Evolutionary conservation across 2,113 vertebrate genomes (phyloP), one percentile per base, ranked within the genome.

Genomic region (Regulus satrapa): DNA sequence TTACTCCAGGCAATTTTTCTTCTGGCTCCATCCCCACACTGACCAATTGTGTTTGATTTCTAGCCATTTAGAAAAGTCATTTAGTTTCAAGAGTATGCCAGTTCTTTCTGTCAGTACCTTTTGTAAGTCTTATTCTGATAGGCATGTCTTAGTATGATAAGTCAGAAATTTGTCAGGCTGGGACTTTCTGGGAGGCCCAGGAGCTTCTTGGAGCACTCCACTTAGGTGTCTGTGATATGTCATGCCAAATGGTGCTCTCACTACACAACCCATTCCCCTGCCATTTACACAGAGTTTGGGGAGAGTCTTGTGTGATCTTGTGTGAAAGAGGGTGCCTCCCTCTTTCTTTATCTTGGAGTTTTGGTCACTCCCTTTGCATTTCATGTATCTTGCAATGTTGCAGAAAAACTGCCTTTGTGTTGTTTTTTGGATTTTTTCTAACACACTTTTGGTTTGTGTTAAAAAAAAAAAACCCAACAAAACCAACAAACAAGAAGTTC

Each of bases 191-290:
- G 10, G 36, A 79, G n/a, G 13, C 49, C 64, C 11, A 71, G 52
- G 29, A 89, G 28, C n/a, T 28, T 55, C 36, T 43, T 81, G 67
- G 21, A 72, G 48, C 36, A 11, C 34, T 82, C 25, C 31, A 55
- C 7, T 54, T 52, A 5, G 14, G 24, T 38, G 8, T 61, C 36
- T 32, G 48, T n/a, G 48, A 17, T 9, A 2, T 31, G 23, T 51
- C 31, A 7, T 12, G 18, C 23, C 66, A 24, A 3, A 1, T 10
- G 31, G 6, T 74, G 26, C 18, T 1, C 21, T 52, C 2, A 0
- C 32, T 12, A 7, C 41, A 26, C 31, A 51, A 10, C 29, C 7
- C 46, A 61, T 36, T 43, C 25, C 28, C 46, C 43, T 21, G 18
- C 38, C 46, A 29, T 31, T 59, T 62, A 24, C 61, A 43, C 16